phyloP scores from a whole-genome alignment of 2,888 invertebrate species.

The Zeuzera pyrina region DNA sequence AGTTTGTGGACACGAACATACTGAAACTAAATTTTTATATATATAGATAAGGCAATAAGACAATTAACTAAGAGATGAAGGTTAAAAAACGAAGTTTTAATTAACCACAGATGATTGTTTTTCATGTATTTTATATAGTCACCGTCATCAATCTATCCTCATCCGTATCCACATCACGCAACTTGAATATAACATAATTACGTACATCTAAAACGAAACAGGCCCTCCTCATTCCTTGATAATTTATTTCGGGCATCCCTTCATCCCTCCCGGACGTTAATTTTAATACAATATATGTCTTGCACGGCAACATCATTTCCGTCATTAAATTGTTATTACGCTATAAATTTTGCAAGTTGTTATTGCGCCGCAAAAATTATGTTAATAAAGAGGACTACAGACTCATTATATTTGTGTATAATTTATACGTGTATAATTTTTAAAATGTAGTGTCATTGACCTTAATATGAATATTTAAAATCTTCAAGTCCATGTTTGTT shows the following conservation, averaged over 20 bases:
- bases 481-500: too few species aligned
- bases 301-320: constrained; percentile 28
- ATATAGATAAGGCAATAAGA: too few species aligned
- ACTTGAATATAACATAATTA: constrained; percentile 35
- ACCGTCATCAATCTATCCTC: constrained; percentile 25
- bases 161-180: constrained; percentile 27
- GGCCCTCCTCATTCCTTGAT: constrained; percentile 21
- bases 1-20: too few species aligned
- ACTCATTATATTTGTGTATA: neutral
- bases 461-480: too few species aligned
- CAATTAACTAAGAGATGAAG: too few species aligned
- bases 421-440: too few species aligned
- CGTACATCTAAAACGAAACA: constrained; percentile 30
- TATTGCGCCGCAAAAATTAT: constrained; percentile 19
- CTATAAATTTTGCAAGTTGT: constrained; percentile 35
- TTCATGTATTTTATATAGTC: too few species aligned
- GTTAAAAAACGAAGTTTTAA: too few species aligned
- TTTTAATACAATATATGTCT: constrained; percentile 34
- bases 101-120: too few species aligned
- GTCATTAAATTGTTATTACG: constrained; percentile 43
- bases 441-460: too few species aligned
- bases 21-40: too few species aligned
- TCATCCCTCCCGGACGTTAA: constrained; percentile 32
- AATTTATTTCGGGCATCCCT: constrained; percentile 33
- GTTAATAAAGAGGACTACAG: constrained; percentile 11